Evolutionary conservation across 2,888 invertebrate genomes (phyloP).

Genomic region (Meandrusa payeni): DNA sequence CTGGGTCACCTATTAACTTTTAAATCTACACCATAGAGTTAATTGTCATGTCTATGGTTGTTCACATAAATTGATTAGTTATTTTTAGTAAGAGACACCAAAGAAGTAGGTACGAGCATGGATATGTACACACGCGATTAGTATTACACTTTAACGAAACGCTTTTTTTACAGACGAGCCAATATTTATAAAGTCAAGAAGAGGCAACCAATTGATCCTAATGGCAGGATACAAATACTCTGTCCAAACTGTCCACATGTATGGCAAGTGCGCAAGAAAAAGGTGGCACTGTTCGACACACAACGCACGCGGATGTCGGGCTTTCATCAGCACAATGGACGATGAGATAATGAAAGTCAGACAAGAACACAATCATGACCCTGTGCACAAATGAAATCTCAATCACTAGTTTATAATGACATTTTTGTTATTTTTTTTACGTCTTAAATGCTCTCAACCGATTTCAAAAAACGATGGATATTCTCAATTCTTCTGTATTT

Average conservation of each 20-base stretch:
- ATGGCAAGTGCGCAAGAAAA: conserved; percentile 13
- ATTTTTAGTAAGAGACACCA: too few relatives aligned
- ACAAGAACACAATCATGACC: conserved; percentile 10
- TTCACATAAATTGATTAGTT: too few relatives aligned
- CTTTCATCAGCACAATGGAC: conserved; percentile 6
- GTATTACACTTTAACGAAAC: too few relatives aligned
- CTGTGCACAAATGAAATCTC: not conserved
- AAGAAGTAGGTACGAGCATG: too few relatives aligned
- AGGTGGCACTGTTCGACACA: conserved; percentile 40
- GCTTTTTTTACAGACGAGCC: conserved; percentile 29
- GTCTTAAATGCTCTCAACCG: too few relatives aligned
- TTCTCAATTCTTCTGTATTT: too few relatives aligned
- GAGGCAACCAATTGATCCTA: conserved; percentile 32
- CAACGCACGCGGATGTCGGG: conserved; percentile 26
- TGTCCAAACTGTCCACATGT: conserved; percentile 18
- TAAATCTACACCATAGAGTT: too few relatives aligned
- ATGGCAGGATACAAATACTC: conserved; percentile 35
- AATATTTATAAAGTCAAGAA: conserved; percentile 29
- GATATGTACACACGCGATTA: not conserved
- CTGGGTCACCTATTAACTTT: too few relatives aligned
- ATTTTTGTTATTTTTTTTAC: too few relatives aligned
- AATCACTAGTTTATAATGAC: too few relatives aligned
- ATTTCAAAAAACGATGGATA: too few relatives aligned
- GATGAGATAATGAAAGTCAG: conserved; percentile 5
- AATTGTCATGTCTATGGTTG: too few relatives aligned